Evolutionary conservation across 2,888 invertebrate species (phyloP), one percentile per base, ranked within the genome.

Genomic region (Drosophila fulvimacula): DNA sequence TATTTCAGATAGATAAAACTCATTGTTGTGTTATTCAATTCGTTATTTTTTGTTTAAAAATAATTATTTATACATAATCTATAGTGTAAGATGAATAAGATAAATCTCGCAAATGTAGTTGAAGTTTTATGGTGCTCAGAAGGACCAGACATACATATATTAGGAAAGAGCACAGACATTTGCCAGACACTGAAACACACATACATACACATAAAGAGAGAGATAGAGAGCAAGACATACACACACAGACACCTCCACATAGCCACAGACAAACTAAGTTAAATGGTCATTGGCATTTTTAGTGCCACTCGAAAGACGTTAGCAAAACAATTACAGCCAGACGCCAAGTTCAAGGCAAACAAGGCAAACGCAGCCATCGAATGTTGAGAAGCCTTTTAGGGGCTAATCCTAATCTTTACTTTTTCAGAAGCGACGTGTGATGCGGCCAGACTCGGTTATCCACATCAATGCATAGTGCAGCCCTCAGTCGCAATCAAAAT

Each of bases 221-320:
- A 51, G 30, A 21, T 15, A 21, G 34, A 15, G 0, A 51, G 51
- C 0, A 4, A 34, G 9, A 21, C 15, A 52, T 1, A 11, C 2
- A 38, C 19, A 39, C 17, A n/a, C 19, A 38, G 15, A 53, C 21
- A 21, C 13, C 3, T 27, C 15, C n/a, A 32, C 7, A 17, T 9
- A 61, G 27, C 46, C 41, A 52, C 24, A 51, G 19, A 34, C 30
- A 57, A 46, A 60, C 56, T 46, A 52, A 79, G 69, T 73, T 69
- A 87, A 79, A 77, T 82, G 82, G 62, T 65, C 86, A 85, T 73
- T 80, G 86, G 78, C 81, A 68, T 62, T 69, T 85, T 85, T 77
- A 82, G 70, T 74, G 75, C 57, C 66, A 69, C 57, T 80, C 69
- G 60, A 62, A 69, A 56, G 69, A 68, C 61, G 67, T 79, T 68